Evolutionary conservation across 2,113 vertebrate species (phyloP).

Genomic region (Ailuropoda melanoleuca): DNA sequence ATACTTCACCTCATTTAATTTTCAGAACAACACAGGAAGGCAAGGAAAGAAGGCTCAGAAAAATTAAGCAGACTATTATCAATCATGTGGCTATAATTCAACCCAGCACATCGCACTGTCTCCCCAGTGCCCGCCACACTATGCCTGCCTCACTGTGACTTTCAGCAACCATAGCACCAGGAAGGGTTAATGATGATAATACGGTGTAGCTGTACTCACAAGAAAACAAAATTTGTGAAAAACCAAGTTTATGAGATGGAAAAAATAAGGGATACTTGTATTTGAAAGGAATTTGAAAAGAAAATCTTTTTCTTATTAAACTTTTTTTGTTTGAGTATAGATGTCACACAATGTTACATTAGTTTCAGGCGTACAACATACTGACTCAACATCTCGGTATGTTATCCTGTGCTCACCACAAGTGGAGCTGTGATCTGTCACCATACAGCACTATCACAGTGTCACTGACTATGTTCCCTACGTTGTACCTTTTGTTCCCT

Average conservation of each 20-base stretch:
- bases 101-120: neutral
- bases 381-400: neutral
- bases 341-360: neutral
- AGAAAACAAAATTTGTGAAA: neutral
- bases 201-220: neutral
- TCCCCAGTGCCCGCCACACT: too few relatives aligned
- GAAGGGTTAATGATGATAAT: neutral
- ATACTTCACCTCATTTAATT: neutral
- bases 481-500: neutral
- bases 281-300: neutral
- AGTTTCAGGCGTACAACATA: neutral
- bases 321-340: neutral
- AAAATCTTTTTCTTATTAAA: neutral
- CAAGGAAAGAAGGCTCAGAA: neutral
- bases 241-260: neutral
- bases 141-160: neutral
- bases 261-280: neutral
- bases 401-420: neutral
- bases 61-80: neutral
- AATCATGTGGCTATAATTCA: neutral
- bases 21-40: neutral
- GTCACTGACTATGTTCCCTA: neutral
- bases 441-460: neutral
- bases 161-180: neutral
- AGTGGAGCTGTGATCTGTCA: neutral